Base-by-base conservation (phyloP, 2,888 invertebrate genomes). In the Aethes cnicana region DNA sequence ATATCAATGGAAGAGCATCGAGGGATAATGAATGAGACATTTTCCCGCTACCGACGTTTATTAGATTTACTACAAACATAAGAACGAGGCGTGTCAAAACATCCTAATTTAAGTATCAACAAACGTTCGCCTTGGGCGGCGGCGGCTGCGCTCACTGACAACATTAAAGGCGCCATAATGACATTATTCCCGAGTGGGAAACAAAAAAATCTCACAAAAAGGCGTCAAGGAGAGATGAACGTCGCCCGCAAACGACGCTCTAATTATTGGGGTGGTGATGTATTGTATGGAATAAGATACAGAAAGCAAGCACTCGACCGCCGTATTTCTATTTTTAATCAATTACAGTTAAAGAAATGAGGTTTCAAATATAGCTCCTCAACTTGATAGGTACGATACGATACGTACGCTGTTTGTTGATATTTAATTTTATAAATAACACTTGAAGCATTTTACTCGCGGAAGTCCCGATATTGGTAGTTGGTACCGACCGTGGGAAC, bases 31-130 rank as follows among this genome's bases (percentile, higher is more conserved):
- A 81, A 84, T 77, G 78, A 72, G 75, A 69, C 66, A 67, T 74
- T 73, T 72, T 74, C 79, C 72, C 66, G 71, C 77, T 74, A 74
- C 76, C 72, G 85, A 87, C 84, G 74, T 85, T 87, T 86, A 87
- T 88, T 87, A 87, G 84, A 88, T 88, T 87, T 86, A 87, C 80
- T 84, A 81, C 81, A 84, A 87, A 84, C 86, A 86, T 83, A 82
- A 84, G 85, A 85, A 84, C 85, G 78, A 86, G 86, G 83, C 87
- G 86, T 87, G 88, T 88, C 89, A 88, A 86, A 88, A 86, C 86
- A 87, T 84, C 81, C 87, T 86, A 88, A 88, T 89, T 89, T 88
- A 88, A 88, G 89, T 89, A 89, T 89, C 86, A 88, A 89, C 89
- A 89, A 89, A 87, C 85, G 85, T 68, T 87, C 87, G 84, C 85